Evolutionary conservation across 2,797 vertebrate species (phyloP), one percentile per base, ranked within the genome.

Genomic region (Malacoraja senta): DNA sequence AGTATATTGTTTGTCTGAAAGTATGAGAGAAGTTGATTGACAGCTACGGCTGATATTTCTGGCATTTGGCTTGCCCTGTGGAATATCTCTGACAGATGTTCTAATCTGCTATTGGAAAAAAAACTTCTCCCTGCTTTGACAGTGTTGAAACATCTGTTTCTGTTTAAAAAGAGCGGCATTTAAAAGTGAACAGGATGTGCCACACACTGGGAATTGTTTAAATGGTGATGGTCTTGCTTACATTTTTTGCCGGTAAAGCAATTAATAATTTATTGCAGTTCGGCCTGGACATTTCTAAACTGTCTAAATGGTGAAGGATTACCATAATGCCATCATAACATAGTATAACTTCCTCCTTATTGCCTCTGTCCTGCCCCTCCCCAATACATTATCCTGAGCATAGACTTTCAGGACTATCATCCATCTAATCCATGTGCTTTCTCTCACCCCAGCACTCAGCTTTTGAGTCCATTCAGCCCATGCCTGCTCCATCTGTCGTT

Each of bases 141-240:
- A n/a, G 94, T 94, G 95, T 93, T 94, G 94, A 81, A 95, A 96
- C 96, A 97, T 97, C 96, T 97, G 96, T 95, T 97, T 96, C 96
- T 97, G 96, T 96, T 97, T 96, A 96, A 95, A 95, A 94, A 94
- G 94, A 95, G 95, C 95, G 95, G 95, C 94, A 94, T 95, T 95
- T 96, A 95, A 94, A 95, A 95, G 94, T 94, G 94, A 86, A 93
- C 95, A 95, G 95, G 94, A 94, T 94, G 93, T 95, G 95, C 95
- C 95, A 95, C 95, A 95, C 95, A 96, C 96, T 95, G 93, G 95
- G 95, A 95, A 95, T 96, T 95, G 96, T 95, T 95, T 94, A 95
- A 96, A 94, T 86, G 94, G 94, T 94, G 93, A 94, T 94, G 90
- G 93, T 93, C 93, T 94, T 95, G 95, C 95, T 96, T 95, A 95